A percentile compares a stretch with the other conserved stretches of the same genome.
phyloP scores from a whole-genome alignment of 2,113 vertebrate species.

The Carassius auratus region DNA sequence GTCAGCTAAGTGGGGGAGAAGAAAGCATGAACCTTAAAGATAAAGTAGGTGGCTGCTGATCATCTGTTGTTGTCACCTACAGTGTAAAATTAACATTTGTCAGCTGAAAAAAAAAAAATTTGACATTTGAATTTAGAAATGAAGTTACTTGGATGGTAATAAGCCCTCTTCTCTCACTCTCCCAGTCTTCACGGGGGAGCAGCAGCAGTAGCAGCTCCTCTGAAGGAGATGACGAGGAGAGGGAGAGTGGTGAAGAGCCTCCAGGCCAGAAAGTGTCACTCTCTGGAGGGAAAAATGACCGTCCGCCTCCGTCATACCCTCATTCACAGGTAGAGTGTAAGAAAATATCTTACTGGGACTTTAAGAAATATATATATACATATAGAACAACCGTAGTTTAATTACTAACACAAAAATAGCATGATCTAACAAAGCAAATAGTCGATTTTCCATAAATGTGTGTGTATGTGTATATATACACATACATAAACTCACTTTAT shows the following conservation, averaged over 20 bases:
- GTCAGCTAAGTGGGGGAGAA: constrained; percentile 83
- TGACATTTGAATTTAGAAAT: neutral
- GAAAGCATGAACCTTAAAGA: constrained; percentile 83
- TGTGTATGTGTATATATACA: no score
- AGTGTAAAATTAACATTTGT: neutral
- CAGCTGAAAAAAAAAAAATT: no score
- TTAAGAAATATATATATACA: no score
- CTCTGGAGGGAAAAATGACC: constrained; percentile 77
- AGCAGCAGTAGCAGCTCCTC: constrained; percentile 93
- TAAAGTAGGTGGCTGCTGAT: constrained; percentile 75
- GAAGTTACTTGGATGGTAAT: neutral
- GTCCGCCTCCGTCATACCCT: constrained; percentile 82
- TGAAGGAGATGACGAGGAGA: constrained; percentile 93
- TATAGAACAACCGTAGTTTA: no score
- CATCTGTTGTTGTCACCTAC: neutral
- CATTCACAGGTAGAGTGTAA: constrained; percentile 77
- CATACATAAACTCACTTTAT: no score
- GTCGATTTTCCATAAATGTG: no score
- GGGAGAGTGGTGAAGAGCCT: constrained; percentile 80
- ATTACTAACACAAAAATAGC: no score
- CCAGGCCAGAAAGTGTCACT: constrained; percentile 76
- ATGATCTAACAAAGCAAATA: no score
- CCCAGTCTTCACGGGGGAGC: constrained; percentile 85
- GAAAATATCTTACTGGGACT: neutral
- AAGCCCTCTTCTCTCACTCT: neutral